Evolutionary conservation across 2,113 vertebrate species (phyloP), one percentile per base, ranked within the genome.

Genomic region (Bos indicus): DNA sequence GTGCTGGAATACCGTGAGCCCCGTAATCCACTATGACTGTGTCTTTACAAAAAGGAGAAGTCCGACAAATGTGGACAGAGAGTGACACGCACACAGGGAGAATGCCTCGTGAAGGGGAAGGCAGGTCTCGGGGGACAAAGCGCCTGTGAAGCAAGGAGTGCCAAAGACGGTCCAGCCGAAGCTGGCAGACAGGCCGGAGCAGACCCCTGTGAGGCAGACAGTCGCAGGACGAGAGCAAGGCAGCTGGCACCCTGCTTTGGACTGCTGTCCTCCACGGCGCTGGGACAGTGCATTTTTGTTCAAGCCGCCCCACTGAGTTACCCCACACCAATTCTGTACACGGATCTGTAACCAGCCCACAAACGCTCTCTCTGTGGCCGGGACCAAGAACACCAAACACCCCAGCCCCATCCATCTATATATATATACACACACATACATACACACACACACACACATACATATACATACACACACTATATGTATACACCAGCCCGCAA

Each of bases 41-140:
- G 6, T 30, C 43, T 59, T 26, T 3, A 28, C 3, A 0, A 1
- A 8, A 43, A 30, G 46, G 30, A 19, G 56, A 19, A 57, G 25
- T 0, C 0, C 0, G 48, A 23, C 23, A n/a, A 1, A 4, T 1
- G 2, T 2, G 23, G 81, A 25, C 84, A 54, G 26, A 36, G 21
- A 30, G 5, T 5, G 2, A 5, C 33, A 5, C 0, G 33, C 12
- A 10, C 52, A 3, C 2, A 0, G 83, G 30, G 25, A 60, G 54
- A 14, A 25, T 0, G 43, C 33, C 8, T 3, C 0, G 2, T 2
- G 67, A 28, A 15, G 17, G 3, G 0, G 17, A 33, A 16, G 84
- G 46, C 19, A 12, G 8, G 17, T 9, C 3, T 36, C 0, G 1
- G 8, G 26, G 21, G 21, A 14, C 1, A 12, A 1, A 1, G 60